Conservation (phyloP, 1,140 invertebrate genomes). For the Ptiloglossa arizonensis region DNA sequence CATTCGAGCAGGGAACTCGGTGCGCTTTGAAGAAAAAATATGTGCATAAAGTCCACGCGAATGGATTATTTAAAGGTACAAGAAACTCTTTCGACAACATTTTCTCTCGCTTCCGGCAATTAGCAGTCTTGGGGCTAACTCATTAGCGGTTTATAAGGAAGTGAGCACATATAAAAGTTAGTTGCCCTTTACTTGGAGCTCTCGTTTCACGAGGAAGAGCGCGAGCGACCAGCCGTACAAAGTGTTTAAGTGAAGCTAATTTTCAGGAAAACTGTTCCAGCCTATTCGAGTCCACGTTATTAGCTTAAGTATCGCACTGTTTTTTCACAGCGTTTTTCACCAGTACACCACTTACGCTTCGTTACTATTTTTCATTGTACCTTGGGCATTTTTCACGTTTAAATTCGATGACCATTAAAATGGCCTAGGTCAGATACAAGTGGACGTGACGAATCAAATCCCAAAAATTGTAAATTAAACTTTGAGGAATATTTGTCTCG, state of each 20-base stretch:
- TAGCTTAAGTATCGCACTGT: conserved; percentile 37
- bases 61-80: conserved; percentile 14
- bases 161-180: conserved; percentile 57
- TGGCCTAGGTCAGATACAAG: too few species aligned
- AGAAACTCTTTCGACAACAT: conserved; percentile 33
- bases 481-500: too few species aligned
- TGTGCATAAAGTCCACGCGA: neutral
- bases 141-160: conserved; percentile 58
- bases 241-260: conserved; percentile 63
- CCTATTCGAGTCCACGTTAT: conserved; percentile 50
- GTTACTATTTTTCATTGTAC: neutral
- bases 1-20: neutral
- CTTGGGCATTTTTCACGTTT: too few species aligned
- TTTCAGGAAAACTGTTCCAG: conserved; percentile 50
- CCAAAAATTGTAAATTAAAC: too few species aligned
- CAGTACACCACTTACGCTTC: neutral
- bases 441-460: too few species aligned
- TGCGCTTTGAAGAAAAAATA: neutral
- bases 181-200: conserved; percentile 35
- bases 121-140: conserved; percentile 49
- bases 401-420: too few species aligned
- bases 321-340: conserved; percentile 14
- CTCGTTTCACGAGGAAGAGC: conserved; percentile 29
- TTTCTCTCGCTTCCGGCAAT: conserved; percentile 44
- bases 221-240: conserved; percentile 12